Conservation (phyloP, 2,797 vertebrate species). For the Pseudopleuronectes americanus region DNA sequence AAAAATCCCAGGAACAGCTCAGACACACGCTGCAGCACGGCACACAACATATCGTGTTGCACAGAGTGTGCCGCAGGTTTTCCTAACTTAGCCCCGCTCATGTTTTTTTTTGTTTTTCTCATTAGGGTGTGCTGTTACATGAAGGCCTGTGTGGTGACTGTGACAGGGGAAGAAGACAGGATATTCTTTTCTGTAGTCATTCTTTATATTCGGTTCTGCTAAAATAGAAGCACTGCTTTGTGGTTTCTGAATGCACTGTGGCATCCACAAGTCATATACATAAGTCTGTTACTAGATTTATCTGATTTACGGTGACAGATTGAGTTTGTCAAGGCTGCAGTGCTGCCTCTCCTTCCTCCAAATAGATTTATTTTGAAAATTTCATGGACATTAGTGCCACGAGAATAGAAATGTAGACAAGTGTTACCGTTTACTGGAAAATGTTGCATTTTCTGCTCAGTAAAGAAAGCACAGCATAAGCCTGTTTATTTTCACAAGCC, state of each 20-base stretch:
- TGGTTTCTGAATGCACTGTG: no score
- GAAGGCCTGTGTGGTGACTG: neutral
- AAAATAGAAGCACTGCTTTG: neutral
- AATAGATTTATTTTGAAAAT: neutral
- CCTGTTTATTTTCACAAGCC: neutral
- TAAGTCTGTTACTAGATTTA: neutral
- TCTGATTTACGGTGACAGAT: conserved; percentile 21
- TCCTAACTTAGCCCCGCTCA: neutral
- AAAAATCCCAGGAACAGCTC: conserved; percentile 28
- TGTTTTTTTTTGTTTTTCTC: conserved; percentile 7
- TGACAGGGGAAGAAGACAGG: neutral
- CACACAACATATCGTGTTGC: conserved; percentile 20
- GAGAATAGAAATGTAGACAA: neutral
- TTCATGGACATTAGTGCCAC: neutral
- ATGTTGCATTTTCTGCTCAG: no score
- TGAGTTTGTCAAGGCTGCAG: conserved; percentile 12
- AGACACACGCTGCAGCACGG: neutral
- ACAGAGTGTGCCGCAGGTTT: neutral
- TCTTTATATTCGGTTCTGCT: conserved; percentile 4
- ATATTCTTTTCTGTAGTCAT: neutral
- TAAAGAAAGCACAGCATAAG: neutral
- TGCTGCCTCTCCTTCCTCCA: neutral
- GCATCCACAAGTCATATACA: no score
- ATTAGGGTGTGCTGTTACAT: neutral
- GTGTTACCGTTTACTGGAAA: neutral